Base-by-base conservation (phyloP, 2,113 vertebrate genomes). In the Ailurus styani region DNA sequence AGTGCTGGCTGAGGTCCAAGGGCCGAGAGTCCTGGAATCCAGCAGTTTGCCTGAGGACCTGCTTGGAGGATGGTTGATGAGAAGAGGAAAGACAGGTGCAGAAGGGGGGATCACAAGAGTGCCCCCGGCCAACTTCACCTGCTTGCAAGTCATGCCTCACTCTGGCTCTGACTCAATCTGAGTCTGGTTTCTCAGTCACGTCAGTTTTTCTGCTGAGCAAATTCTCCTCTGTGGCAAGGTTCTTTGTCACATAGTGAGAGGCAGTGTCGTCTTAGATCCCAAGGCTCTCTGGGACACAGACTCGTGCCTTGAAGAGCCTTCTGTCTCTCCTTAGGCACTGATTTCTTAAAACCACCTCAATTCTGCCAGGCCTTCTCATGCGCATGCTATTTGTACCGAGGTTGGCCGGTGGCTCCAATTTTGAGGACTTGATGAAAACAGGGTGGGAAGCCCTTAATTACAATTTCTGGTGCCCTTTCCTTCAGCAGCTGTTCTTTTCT, bases 381-480 rank as follows among this genome's bases (percentile, higher is more conserved):
- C 0, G 23, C 18, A 0, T n/a, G 93, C 54, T 23, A 7, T 60
- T 52, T 89, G 40, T 12, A 1, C 0, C 0, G 7, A 78, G n/a
- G 6, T 94, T 47, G 83, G 37, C 40, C 7, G 57, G 21, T 3
- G 20, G 15, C 57, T 64, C 50, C 8, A 9, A 18, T 34, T 64
- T 72, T 86, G 70, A 86, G 8, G 27, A 31, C n/a, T 94, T 55
- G 5, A 50, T 96, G 93, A 23, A 87, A 90, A 96, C 20, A 27
- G 81, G 25, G 6, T 2, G 3, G 20, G 27, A 88, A 88, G 7
- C 34, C 5, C 50, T 55, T 23, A 82, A 1, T 37, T 87, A 10
- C 15, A 79, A 12, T 70, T 85, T 70, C 78, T 64, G 31, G 12
- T 64, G 27, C 52, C 50, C 25, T 97, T 90, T 90, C 64, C 77